Evolutionary conservation across 2,888 invertebrate species (phyloP).

Genomic region (Gasteruption jaculator): DNA sequence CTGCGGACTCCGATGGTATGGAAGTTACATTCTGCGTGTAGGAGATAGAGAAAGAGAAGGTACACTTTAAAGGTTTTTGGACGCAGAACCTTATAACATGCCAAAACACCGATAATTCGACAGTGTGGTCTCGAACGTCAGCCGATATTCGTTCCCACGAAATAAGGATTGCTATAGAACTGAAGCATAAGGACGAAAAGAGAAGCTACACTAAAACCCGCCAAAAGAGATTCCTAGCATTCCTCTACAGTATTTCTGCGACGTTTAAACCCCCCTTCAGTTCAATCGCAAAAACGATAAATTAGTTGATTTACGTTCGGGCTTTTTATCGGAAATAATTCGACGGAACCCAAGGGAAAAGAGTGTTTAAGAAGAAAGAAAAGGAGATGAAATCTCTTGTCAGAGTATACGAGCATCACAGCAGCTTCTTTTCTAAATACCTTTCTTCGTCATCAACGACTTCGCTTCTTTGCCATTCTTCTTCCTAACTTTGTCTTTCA

Average conservation of each 20-base stretch:
- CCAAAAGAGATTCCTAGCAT: conserved; percentile 47
- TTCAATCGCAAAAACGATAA: conserved; percentile 48
- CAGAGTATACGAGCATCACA: too few species aligned
- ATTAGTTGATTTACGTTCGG: conserved; percentile 48
- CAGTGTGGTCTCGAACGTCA: conserved; percentile 48
- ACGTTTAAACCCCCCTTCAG: conserved; percentile 28
- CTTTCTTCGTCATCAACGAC: too few species aligned
- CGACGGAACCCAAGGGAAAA: conserved; percentile 7
- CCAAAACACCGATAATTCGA: conserved; percentile 52
- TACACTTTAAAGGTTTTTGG: conserved; percentile 6
- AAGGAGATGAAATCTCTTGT: too few species aligned
- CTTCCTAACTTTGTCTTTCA: too few species aligned
- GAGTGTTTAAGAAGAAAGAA: background rate
- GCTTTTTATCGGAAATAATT: conserved; percentile 31
- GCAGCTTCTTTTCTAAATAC: too few species aligned
- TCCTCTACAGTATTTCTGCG: conserved; percentile 31
- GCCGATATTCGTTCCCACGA: conserved; percentile 48
- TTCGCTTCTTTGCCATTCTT: too few species aligned
- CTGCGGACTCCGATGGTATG: conserved; percentile 36
- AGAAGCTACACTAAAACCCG: conserved; percentile 28
- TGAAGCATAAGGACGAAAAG: conserved; percentile 22
- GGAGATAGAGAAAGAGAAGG: conserved; percentile 11
- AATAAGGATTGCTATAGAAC: conserved; percentile 23
- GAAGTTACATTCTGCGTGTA: conserved; percentile 1
- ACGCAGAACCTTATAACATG: conserved; percentile 42